Percentiles rank a stretch among this genome's conserved stretches.
phyloP scores from a whole-genome alignment of 1,140 invertebrate species.

The Drosophila nasuta region DNA sequence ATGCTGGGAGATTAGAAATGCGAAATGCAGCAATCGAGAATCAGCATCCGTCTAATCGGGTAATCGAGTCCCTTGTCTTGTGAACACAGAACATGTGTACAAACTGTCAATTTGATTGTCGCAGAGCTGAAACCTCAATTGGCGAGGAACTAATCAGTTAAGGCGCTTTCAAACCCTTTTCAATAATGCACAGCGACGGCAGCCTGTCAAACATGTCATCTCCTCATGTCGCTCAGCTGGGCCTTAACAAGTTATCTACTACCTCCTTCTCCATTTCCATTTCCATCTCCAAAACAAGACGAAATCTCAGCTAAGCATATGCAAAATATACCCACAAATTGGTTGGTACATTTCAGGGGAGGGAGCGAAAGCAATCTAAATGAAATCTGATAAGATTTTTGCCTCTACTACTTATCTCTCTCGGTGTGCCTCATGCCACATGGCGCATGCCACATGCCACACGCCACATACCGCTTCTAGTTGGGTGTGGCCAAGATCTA shows the following conservation, averaged over 20 bases:
- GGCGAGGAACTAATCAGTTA: constrained; percentile 32
- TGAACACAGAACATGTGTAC: background rate
- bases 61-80: constrained; percentile 15
- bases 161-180: constrained; percentile 63
- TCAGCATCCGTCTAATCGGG: background rate
- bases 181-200: constrained; percentile 48
- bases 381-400: constrained; percentile 35
- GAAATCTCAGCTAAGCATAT: constrained; percentile 35
- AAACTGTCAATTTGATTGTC: constrained; percentile 60
- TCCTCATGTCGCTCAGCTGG: constrained; percentile 4
- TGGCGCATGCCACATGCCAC: no score
- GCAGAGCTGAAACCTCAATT: constrained; percentile 24
- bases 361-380: constrained; percentile 20
- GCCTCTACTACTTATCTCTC: constrained; percentile 4
- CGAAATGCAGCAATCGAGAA: background rate
- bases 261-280: no score
- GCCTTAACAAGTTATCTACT: background rate
- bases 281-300: constrained; percentile 7
- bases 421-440: background rate
- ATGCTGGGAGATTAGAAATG: background rate
- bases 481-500: constrained; percentile 11
- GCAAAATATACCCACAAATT: constrained; percentile 27
- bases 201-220: constrained; percentile 65
- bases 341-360: background rate
- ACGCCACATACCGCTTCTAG: no score